phyloP scores from a whole-genome alignment of 2,888 invertebrate species.

The Pristionchus maxplancki region DNA sequence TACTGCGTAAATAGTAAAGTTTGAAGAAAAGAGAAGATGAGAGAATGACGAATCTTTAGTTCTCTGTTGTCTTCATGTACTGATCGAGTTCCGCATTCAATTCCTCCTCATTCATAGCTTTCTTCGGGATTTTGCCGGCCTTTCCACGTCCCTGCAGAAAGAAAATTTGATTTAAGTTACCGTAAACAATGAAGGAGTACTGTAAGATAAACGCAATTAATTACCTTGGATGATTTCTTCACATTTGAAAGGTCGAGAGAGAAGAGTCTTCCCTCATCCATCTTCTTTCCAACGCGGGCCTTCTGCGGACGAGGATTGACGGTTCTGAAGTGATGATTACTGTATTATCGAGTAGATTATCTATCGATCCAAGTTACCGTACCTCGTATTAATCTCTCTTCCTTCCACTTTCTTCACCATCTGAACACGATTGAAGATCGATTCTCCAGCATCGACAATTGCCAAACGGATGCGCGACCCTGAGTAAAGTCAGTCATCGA shows the following conservation, averaged over 20 bases:
- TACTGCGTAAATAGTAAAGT: no score
- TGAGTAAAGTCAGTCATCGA: slow-evolving; percentile 2
- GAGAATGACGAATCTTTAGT: no score
- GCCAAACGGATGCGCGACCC: slow-evolving; percentile 23
- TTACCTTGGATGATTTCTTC: neutral
- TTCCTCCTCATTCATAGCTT: neutral
- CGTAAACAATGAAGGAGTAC: neutral
- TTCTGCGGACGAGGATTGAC: neutral
- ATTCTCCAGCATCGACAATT: neutral
- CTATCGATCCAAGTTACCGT: neutral
- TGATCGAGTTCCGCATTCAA: neutral
- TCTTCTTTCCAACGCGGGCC: neutral
- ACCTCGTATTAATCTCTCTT: slow-evolving; percentile 27
- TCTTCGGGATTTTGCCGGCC: neutral
- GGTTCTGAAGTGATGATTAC: neutral
- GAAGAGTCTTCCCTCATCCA: neutral
- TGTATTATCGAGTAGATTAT: neutral
- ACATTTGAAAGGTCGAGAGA: neutral
- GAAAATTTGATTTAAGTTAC: neutral
- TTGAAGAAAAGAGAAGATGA: no score
- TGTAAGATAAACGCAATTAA: neutral
- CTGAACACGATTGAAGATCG: slow-evolving; percentile 3
- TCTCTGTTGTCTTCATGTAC: neutral
- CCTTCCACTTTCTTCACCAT: neutral
- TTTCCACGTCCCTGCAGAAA: neutral